phyloP scores from a whole-genome alignment of 2,113 vertebrate species.

The Rutilus rutilus region DNA sequence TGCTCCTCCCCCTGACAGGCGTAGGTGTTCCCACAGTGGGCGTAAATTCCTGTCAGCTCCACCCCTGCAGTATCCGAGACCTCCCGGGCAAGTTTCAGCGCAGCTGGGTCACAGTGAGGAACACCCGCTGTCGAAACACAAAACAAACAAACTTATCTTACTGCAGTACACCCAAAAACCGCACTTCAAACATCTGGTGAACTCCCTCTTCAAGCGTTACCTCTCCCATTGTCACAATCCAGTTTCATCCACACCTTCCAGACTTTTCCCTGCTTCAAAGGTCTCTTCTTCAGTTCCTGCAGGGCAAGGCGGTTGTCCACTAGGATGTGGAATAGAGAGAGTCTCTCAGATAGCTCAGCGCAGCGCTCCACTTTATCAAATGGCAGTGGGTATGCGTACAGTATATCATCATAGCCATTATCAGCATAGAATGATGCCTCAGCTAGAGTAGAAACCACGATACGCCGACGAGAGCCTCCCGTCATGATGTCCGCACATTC shows the following conservation, averaged over 20 bases:
- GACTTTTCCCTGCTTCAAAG: conserved; percentile 61
- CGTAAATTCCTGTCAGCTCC: conserved; percentile 79
- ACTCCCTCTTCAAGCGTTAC: conserved; percentile 55
- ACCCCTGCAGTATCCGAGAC: conserved; percentile 66
- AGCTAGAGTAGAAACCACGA: conserved; percentile 83
- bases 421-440: conserved; percentile 81
- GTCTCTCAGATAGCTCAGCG: conserved; percentile 70
- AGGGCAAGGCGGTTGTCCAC: conserved; percentile 75
- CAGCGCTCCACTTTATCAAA: conserved; percentile 79
- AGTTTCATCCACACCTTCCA: conserved; percentile 85
- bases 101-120: conserved; percentile 68
- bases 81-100: conserved; percentile 72
- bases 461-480: conserved; percentile 72
- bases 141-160: too few species aligned
- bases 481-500: conserved; percentile 83
- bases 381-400: conserved; percentile 80
- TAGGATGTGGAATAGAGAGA: conserved; percentile 80
- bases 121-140: conserved; percentile 73
- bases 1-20: conserved; percentile 71
- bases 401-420: conserved; percentile 86
- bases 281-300: conserved; percentile 67
- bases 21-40: conserved; percentile 85
- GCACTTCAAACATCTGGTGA: background rate
- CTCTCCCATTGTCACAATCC: conserved; percentile 82
- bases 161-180: background rate